A percentile compares a stretch with the other conserved stretches of the same genome.
Evolutionary conservation across 1,140 invertebrate genomes (phyloP).

Genomic region (Aphelinus atriplicis): DNA sequence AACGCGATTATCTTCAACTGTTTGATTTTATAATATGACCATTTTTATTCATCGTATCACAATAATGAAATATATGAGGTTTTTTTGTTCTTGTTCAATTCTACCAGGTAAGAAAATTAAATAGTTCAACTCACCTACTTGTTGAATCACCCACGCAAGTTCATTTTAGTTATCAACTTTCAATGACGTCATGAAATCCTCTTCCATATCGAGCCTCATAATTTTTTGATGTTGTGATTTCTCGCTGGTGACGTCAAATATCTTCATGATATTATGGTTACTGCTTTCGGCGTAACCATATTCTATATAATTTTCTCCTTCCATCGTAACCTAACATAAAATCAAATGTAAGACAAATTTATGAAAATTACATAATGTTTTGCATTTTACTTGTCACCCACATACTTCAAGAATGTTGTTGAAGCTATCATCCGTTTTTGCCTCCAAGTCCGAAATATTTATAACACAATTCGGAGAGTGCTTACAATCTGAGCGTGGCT

Average conservation of each 20-base stretch:
- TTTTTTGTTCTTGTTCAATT: too few relatives aligned
- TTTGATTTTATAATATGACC: background rate
- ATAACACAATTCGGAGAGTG: constrained; percentile 63
- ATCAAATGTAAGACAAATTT: too few relatives aligned
- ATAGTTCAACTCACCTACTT: constrained; percentile 4
- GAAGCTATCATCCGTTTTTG: constrained; percentile 78
- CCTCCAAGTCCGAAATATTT: constrained; percentile 60
- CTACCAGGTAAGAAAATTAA: background rate
- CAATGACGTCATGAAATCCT: background rate
- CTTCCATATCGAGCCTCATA: background rate
- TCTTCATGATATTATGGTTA: background rate
- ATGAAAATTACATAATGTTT: background rate
- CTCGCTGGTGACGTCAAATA: constrained; percentile 17
- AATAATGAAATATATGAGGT: background rate
- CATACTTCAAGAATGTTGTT: constrained; percentile 81
- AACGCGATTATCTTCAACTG: background rate
- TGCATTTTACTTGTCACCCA: constrained; percentile 27
- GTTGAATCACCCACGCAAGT: constrained; percentile 1
- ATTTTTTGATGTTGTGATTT: background rate
- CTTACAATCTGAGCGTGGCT: constrained; percentile 57
- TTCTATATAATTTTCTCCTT: too few relatives aligned
- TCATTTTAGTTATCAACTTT: background rate
- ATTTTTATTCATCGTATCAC: constrained; percentile 11
- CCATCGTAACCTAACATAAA: too few relatives aligned
- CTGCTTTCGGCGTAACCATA: too few relatives aligned